These are phyloP conservation scores for Mongoloraphidia duomilia DNA, from an alignment of 2,888 invertebrate species.

Conservation along the genomic window DNA sequence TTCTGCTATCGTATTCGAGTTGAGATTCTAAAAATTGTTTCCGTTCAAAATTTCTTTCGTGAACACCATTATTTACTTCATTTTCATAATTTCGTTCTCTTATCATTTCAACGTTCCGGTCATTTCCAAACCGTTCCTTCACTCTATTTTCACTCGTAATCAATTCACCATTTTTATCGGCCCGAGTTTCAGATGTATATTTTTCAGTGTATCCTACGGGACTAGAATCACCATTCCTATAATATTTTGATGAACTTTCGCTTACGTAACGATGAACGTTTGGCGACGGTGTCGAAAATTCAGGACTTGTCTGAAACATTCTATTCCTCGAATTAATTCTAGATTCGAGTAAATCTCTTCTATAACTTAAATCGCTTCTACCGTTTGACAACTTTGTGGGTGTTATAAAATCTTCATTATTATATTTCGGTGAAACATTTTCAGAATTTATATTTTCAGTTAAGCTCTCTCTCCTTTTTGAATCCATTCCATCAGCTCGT, in stretches of 20 bases:
- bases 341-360: constrained; percentile 61
- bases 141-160: constrained; percentile 30
- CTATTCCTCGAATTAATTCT: constrained; percentile 50
- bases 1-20: no score
- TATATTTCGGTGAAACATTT: background rate
- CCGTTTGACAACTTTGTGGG: constrained; percentile 18
- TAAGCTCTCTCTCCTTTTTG: constrained; percentile 37
- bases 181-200: constrained; percentile 35
- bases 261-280: constrained; percentile 31
- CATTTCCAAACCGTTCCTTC: constrained; percentile 28
- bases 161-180: constrained; percentile 33
- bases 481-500: constrained; percentile 51
- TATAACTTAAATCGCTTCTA: constrained; percentile 48
- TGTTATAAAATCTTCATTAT: constrained; percentile 9
- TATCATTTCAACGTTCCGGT: constrained; percentile 19
- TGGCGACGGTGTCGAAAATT: constrained; percentile 34
- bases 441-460: constrained; percentile 19
- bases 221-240: constrained; percentile 38
- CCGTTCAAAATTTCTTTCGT: no score
- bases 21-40: no score
- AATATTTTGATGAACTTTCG: constrained; percentile 39
- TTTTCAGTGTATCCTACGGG: constrained; percentile 38
- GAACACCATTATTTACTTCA: background rate
- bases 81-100: constrained; percentile 21
- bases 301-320: constrained; percentile 34